phyloP scores from a whole-genome alignment of 2,797 vertebrate species.

The Sebastes glaucus region DNA sequence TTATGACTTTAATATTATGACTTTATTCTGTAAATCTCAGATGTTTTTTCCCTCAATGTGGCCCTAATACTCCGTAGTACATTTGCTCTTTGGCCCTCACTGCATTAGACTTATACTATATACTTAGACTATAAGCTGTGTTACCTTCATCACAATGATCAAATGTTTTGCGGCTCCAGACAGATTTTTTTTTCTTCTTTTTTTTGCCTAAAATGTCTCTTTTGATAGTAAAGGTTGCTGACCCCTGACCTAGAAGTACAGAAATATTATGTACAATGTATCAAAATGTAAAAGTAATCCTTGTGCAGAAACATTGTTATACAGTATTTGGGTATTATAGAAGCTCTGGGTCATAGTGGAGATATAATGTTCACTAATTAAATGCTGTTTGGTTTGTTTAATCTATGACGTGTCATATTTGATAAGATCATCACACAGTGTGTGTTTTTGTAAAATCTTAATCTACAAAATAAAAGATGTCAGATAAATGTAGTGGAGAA shows the following conservation, averaged over 20 bases:
- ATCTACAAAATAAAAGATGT: background rate
- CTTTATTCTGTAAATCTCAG: too few species aligned
- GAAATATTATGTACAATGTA: background rate
- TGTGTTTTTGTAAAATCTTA: background rate
- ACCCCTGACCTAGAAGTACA: background rate
- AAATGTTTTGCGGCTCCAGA: too few species aligned
- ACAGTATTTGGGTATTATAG: background rate
- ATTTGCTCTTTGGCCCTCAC: too few species aligned
- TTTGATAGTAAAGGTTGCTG: too few species aligned
- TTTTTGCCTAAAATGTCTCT: too few species aligned
- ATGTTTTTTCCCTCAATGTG: too few species aligned
- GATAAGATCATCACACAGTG: background rate
- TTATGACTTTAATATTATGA: too few species aligned
- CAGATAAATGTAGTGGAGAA: background rate
- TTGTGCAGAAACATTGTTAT: background rate
- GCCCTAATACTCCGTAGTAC: too few species aligned
- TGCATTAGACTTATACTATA: too few species aligned
- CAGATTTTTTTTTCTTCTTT: too few species aligned
- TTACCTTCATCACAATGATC: too few species aligned
- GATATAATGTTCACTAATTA: background rate
- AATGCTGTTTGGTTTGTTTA: background rate
- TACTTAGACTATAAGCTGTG: too few species aligned
- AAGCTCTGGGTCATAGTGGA: background rate
- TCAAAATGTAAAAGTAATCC: background rate
- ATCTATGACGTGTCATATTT: background rate